Conservation (phyloP, 1,140 invertebrate species). For the Schlechtendalia chinensis region DNA sequence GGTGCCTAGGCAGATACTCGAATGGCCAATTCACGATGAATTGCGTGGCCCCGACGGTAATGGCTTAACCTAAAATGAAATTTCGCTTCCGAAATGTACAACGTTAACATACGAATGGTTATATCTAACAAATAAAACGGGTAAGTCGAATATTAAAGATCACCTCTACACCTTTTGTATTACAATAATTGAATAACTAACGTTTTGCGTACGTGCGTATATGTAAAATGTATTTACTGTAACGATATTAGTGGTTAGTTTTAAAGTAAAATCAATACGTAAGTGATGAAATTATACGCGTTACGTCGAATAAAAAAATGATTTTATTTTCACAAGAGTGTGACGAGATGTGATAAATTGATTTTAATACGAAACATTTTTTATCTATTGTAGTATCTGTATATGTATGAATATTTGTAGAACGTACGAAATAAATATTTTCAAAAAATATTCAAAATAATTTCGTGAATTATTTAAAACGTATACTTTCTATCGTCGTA, state of each 20-base stretch:
- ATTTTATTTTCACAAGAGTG: too few species aligned
- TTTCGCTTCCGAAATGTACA: not conserved
- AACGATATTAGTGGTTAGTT: not conserved
- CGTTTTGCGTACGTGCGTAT: not conserved
- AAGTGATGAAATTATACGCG: too few species aligned
- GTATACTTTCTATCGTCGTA: too few species aligned
- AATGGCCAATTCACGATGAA: not conserved
- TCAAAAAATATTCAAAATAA: too few species aligned
- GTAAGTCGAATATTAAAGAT: not conserved
- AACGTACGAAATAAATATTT: too few species aligned
- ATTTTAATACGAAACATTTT: too few species aligned
- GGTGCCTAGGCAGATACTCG: not conserved
- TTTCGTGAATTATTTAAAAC: too few species aligned
- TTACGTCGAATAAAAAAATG: too few species aligned
- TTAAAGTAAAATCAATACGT: too few species aligned
- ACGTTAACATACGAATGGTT: conserved; percentile 30
- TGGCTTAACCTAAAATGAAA: conserved; percentile 28
- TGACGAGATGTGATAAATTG: too few species aligned
- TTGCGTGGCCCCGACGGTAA: not conserved
- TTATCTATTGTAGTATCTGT: too few species aligned
- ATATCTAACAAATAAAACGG: not conserved
- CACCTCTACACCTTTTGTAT: not conserved
- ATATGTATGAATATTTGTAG: too few species aligned
- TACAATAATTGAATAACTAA: conserved; percentile 1
- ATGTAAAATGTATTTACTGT: not conserved